These are phyloP conservation scores for Noctua comes DNA, from an alignment of 2,888 invertebrate genomes.

Conservation along the genomic window DNA sequence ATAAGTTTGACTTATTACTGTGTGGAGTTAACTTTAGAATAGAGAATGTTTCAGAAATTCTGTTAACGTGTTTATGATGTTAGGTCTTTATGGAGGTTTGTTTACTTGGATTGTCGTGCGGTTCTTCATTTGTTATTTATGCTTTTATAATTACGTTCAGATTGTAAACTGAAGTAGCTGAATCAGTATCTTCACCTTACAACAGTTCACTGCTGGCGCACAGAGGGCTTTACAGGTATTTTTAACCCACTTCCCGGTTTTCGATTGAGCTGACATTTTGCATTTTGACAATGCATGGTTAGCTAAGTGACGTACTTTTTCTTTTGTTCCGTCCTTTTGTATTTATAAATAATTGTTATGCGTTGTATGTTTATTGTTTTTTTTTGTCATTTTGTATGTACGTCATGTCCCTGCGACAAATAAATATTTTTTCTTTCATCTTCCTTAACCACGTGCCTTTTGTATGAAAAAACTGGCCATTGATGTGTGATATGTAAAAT, in stretches of 20 bases:
- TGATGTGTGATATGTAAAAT: too few species aligned
- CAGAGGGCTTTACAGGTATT: not conserved
- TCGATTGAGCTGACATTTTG: too few species aligned
- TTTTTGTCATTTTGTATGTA: too few species aligned
- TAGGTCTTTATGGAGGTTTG: conserved; percentile 10
- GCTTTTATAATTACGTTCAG: not conserved
- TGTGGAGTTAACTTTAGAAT: conserved; percentile 44
- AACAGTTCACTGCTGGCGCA: not conserved
- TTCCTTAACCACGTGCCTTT: not conserved
- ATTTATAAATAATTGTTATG: too few species aligned
- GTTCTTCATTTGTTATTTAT: not conserved
- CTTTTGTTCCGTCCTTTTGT: too few species aligned
- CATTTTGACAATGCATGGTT: too few species aligned
- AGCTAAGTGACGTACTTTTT: too few species aligned
- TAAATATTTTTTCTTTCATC: too few species aligned
- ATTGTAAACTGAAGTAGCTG: not conserved
- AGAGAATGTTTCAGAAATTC: conserved; percentile 50
- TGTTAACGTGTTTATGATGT: conserved; percentile 32
- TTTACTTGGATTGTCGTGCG: conserved; percentile 1
- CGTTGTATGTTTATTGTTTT: too few species aligned
- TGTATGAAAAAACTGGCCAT: too few species aligned
- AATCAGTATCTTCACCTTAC: not conserved
- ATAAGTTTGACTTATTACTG: conserved; percentile 65
- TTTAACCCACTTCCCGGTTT: too few species aligned
- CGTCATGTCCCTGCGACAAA: too few species aligned